A percentile compares a stretch with the other conserved stretches of the same genome.
phyloP scores from a whole-genome alignment of 2,797 vertebrate species.

The Nothura maculosa region DNA sequence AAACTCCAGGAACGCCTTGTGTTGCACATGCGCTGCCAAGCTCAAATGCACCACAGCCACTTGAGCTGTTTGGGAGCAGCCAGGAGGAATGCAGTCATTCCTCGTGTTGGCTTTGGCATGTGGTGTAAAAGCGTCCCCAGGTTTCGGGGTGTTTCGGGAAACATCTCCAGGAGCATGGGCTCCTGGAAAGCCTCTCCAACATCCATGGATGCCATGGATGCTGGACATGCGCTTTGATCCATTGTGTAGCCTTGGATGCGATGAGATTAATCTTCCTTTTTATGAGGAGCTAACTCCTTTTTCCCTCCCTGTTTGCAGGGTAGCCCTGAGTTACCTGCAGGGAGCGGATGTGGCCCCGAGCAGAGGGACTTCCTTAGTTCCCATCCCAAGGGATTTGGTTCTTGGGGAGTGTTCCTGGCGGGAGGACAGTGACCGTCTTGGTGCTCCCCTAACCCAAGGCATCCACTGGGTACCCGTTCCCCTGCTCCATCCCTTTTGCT shows the following conservation, averaged over 20 bases:
- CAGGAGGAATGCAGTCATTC: conserved; percentile 39
- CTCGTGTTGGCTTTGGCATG: conserved; percentile 45
- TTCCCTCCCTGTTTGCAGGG: conserved; percentile 28
- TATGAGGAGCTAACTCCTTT: conserved; percentile 44
- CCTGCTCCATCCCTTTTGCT: background rate
- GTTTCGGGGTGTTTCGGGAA: conserved; percentile 49
- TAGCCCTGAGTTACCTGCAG: background rate
- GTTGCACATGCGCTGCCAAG: conserved; percentile 16
- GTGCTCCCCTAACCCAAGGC: background rate
- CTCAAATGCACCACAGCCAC: background rate
- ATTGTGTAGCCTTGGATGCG: conserved; percentile 16
- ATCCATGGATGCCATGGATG: conserved; percentile 32
- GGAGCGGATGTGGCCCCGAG: conserved; percentile 4
- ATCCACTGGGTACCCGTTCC: too few species aligned
- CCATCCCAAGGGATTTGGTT: background rate
- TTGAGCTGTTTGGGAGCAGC: background rate
- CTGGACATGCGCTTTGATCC: conserved; percentile 4
- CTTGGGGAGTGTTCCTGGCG: background rate
- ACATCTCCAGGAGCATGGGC: conserved; percentile 40
- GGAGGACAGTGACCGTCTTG: background rate
- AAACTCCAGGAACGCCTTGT: conserved; percentile 21
- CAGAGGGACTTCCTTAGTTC: background rate
- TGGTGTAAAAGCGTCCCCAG: background rate
- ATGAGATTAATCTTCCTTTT: conserved; percentile 12
- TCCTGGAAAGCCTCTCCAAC: conserved; percentile 40